These are phyloP conservation scores for Ischnus inquisitorius DNA, from an alignment of 2,888 invertebrate species.

Conservation along the genomic window DNA sequence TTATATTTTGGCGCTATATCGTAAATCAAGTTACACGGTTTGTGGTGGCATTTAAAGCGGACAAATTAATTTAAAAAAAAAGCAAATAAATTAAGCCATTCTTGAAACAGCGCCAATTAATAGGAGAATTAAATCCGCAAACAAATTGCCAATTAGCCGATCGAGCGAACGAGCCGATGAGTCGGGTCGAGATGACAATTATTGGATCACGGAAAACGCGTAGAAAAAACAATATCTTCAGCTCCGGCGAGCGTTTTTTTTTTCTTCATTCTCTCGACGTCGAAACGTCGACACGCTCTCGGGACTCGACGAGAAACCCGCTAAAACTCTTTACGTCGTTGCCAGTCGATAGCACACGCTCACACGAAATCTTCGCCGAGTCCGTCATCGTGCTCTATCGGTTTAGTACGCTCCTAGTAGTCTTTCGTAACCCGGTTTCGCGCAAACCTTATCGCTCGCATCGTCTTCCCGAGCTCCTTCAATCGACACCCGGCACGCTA, in stretches of 20 bases:
- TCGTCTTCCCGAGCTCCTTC: slow-evolving; percentile 30
- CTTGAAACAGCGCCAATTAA: no score
- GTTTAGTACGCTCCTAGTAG: slow-evolving; percentile 11
- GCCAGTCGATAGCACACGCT: not conserved
- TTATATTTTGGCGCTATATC: no score
- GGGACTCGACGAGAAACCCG: slow-evolving; percentile 11
- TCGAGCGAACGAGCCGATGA: not conserved
- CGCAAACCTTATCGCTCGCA: slow-evolving; percentile 12
- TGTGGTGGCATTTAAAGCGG: no score
- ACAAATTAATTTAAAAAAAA: no score
- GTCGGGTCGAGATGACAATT: not conserved
- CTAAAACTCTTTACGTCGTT: slow-evolving; percentile 33
- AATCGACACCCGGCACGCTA: not conserved
- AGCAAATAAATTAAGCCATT: no score
- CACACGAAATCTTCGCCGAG: not conserved
- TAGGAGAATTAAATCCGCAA: no score
- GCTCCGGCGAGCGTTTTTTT: not conserved
- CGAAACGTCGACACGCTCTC: slow-evolving; percentile 13
- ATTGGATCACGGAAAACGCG: not conserved
- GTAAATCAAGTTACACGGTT: no score
- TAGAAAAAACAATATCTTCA: slow-evolving; percentile 1
- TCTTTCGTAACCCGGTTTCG: slow-evolving; percentile 47
- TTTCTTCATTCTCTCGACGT: not conserved
- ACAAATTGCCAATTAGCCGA: not conserved
- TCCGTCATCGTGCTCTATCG: not conserved